Conservation (phyloP, 2,888 invertebrate species). For the Oxycera nigricornis region DNA sequence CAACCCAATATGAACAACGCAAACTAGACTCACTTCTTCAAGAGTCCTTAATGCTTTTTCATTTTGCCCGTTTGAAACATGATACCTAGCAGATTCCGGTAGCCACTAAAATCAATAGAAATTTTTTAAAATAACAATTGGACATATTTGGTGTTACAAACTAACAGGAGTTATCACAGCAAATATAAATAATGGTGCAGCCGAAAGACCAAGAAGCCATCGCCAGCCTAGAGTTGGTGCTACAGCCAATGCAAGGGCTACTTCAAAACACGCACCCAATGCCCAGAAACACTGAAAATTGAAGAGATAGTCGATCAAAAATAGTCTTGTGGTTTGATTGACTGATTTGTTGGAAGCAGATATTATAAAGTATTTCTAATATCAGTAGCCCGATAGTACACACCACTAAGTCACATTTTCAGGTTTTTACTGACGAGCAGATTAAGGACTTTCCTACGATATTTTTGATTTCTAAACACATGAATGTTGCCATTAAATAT, state of each 20-base stretch:
- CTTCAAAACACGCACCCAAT: conserved; percentile 92
- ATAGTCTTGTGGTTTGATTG: too few species aligned
- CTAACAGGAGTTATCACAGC: conserved; percentile 78
- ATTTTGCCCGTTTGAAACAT: conserved; percentile 84
- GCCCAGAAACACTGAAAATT: conserved; percentile 91
- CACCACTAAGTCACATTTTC: too few species aligned
- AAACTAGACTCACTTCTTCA: conserved; percentile 66
- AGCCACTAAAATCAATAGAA: conserved; percentile 75
- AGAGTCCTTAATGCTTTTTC: conserved; percentile 86
- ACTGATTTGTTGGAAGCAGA: too few species aligned
- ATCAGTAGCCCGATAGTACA: too few species aligned
- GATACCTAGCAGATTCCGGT: conserved; percentile 90
- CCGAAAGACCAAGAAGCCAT: conserved; percentile 90
- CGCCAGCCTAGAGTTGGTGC: conserved; percentile 93
- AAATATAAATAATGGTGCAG: conserved; percentile 85
- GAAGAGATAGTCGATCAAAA: too few species aligned
- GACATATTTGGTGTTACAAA: neutral
- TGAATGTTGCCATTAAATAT: too few species aligned
- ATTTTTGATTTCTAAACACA: too few species aligned
- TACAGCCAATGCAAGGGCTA: conserved; percentile 84
- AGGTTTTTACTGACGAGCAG: too few species aligned
- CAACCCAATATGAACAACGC: neutral
- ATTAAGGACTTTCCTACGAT: too few species aligned
- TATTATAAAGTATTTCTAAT: too few species aligned
- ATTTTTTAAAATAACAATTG: neutral